Evolutionary conservation across 2,797 vertebrate species (phyloP), one percentile per base, ranked within the genome.

Genomic region (Xenentodon cancila): DNA sequence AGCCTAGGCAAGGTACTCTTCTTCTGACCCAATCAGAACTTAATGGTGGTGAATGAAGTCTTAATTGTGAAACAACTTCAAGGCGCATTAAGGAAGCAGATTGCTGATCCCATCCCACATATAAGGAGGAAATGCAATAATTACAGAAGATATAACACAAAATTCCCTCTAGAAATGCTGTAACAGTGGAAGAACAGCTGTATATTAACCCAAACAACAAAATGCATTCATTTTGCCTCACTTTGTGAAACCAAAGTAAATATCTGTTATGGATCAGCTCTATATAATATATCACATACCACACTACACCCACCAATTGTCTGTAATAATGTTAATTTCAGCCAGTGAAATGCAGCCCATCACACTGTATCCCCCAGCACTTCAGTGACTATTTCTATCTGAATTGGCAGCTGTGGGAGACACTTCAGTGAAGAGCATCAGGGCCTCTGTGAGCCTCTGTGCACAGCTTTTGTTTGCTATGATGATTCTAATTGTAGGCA

Each of bases 401-500:
- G 79, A 81, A 79, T 59, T 51, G 32, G 76, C 87, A 87, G 86
- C 81, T 90, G 88, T 82, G 81, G 83, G 81, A 86, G 81, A 80
- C 81, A 87, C 88, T 90, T 76, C 55, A 89, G 66, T 81, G 71
- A 80, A 84, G 84, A 88, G 86, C 63, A 43, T 32, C 65, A 32
- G 53, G 69, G 77, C 78, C 78, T 73, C 79, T 43, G 61, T 59
- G 82, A 77, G 73, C 67, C 60, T 77, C 65, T 74, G 67, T 82
- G 73, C 42, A 84, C 60, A 62, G 78, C 81, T 77, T 88, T 90
- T 89, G 88, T 89, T 89, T 89, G 79, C 18, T 25, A 80, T 91
- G 86, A 90, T 90, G 77, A 75, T 73, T 89, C 78, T 90, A 90
- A 93, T 91, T 85, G 84, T 77, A 76, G 82, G 83, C 68, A 76